Conservation (phyloP, 1,140 invertebrate species). For the Drosophila hydei region DNA sequence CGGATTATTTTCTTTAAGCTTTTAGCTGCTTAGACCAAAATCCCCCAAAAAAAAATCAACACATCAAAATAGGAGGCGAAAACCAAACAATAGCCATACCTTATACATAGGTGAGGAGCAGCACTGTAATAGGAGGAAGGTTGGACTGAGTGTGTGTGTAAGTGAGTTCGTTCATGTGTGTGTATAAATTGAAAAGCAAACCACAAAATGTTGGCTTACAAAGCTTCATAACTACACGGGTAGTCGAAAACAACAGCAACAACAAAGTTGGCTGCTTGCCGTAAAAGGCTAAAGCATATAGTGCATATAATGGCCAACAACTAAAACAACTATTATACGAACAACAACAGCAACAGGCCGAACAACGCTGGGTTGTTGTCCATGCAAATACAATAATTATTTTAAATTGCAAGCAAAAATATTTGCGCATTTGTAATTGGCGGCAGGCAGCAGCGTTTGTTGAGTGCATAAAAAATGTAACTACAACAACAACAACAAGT, state of each 20-base stretch:
- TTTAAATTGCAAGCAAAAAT: conserved; percentile 68
- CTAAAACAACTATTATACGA: conserved; percentile 19
- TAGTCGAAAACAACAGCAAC: conserved; percentile 4
- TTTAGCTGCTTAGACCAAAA: conserved; percentile 3
- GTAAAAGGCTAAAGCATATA: conserved; percentile 17
- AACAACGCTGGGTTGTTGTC: conserved; percentile 18
- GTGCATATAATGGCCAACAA: conserved; percentile 19
- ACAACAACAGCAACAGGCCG: conserved; percentile 3
- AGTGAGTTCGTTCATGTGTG: not conserved
- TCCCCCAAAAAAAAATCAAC: conserved; percentile 2
- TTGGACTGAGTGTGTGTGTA: not conserved
- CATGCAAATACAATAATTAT: conserved; percentile 60
- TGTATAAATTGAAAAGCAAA: conserved; percentile 42
- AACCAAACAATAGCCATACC: conserved; percentile 15
- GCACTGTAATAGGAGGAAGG: too few relatives aligned
- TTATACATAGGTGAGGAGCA: not conserved
- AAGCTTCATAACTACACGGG: conserved; percentile 7
- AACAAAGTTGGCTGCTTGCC: not conserved
- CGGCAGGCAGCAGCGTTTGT: conserved; percentile 28
- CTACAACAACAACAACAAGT: conserved; percentile 28
- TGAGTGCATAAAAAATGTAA: conserved; percentile 17
- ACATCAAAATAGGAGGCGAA: conserved; percentile 4
- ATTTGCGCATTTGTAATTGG: conserved; percentile 69
- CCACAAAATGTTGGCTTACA: conserved; percentile 42
- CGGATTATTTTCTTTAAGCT: conserved; percentile 22